Evolutionary conservation across 2,113 vertebrate species (phyloP).

Genomic region (Crotophaga sulcirostris): DNA sequence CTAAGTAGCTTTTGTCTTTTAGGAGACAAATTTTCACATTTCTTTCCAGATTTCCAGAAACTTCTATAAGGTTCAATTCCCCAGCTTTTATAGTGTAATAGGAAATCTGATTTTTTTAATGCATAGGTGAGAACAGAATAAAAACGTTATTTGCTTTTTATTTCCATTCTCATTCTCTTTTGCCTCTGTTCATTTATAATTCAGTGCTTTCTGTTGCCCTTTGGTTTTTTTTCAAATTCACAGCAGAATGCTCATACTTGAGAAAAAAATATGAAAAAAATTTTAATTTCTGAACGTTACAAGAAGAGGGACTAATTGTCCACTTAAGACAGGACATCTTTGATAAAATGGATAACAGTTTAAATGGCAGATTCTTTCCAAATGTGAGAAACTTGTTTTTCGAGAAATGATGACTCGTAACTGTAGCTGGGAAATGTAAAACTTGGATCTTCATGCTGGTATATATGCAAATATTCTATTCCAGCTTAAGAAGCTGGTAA

Average conservation of each 20-base stretch:
- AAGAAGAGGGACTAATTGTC: not conserved
- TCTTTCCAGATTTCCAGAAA: not conserved
- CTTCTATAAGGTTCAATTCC: not conserved
- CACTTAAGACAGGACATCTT: not conserved
- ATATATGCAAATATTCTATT: not conserved
- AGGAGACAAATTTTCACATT: not conserved
- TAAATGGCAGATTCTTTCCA: not conserved
- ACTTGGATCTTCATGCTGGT: not conserved
- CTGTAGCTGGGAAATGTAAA: not conserved
- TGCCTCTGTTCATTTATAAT: not conserved
- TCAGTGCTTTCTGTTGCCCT: not conserved
- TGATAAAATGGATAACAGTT: not conserved
- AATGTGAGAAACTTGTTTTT: not conserved
- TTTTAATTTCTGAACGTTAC: not conserved
- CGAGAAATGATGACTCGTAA: not conserved
- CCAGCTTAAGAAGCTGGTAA: not conserved
- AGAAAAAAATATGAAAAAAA: not conserved
- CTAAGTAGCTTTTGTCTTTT: not conserved
- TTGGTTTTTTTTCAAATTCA: accelerated
- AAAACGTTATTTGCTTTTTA: not conserved
- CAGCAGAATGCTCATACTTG: not conserved
- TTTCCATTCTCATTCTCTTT: not conserved
- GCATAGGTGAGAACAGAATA: not conserved
- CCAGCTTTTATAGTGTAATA: not conserved
- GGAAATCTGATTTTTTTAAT: not conserved